Base-by-base conservation (phyloP, 2,797 vertebrate species). In the Vespertilio murinus region DNA sequence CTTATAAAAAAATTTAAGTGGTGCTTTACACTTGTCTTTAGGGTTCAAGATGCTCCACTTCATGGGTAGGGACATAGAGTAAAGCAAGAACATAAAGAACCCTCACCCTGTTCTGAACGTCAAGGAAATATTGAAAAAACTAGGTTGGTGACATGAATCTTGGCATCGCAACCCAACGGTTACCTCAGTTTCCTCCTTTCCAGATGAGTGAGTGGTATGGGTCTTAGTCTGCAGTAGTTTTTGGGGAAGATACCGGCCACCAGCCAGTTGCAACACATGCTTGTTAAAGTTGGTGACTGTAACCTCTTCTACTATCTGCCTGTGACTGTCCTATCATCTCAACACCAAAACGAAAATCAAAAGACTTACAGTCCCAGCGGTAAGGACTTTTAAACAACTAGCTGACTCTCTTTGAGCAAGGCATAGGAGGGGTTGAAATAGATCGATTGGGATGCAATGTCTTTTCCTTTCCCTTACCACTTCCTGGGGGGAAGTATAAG, bases 71-170 rank as follows among this genome's bases (percentile, higher is more conserved):
- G 52, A 8, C 42, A 54, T 28, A 28, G 8, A 42, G 20, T 22
- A 40, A 71, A 78, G 33, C 35, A 49, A 77, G 61, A 93, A 77
- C 52, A 42, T 22, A 13, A 78, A 88, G 54, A 88, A 78, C 12
- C 22, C 33, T 93, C 22, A 56, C 33, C 28, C 78, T 69, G 33
- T 20, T 56, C 71, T 59, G 69, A 82, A 33, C 77, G 49, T 87
- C 35, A 83, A 67, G 38, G 82, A 93, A 91, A 67, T 78, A 79
- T 47, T 73, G 73, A 40, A 73, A 73, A 91, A 74, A 8, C 59
- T 91, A 73, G 3, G 10, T n/a, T 18, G 22, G 30, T 17, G 1
- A 45, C 54, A 79, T 42, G 20, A 88, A 35, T 74, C 59, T 69
- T 56, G 54, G 38, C 40, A 82, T 78, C 5, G 0, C 22, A 65